phyloP scores from a whole-genome alignment of 2,113 vertebrate species.

The Poeciliopsis retropinna region DNA sequence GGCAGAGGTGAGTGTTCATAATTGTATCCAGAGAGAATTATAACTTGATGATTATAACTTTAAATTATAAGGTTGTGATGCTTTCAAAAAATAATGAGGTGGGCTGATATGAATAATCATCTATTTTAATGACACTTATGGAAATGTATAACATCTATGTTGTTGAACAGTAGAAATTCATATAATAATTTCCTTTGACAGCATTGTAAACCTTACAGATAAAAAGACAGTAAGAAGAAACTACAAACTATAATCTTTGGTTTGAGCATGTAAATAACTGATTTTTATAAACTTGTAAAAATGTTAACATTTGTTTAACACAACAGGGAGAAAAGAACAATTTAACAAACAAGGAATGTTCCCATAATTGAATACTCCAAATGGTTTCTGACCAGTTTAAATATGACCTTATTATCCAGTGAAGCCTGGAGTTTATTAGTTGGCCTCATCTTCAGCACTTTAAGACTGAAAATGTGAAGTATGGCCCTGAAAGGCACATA shows the following conservation, averaged over 20 bases:
- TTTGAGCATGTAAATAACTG: background rate
- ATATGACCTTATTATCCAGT: background rate
- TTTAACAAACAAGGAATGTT: background rate
- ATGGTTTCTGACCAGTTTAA: background rate
- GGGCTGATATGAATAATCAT: background rate
- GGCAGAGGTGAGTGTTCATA: background rate
- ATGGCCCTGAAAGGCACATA: too few relatives aligned
- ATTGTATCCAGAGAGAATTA: background rate
- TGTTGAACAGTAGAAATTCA: too few relatives aligned
- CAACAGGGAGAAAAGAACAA: background rate
- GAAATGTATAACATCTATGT: background rate
- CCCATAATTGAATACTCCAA: background rate
- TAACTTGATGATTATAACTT: background rate
- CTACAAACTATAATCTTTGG: background rate
- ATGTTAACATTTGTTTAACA: background rate
- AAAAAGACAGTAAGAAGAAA: background rate
- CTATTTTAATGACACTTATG: background rate
- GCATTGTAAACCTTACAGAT: background rate
- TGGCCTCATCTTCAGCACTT: background rate
- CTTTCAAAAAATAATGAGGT: background rate
- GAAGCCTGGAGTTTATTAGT: background rate
- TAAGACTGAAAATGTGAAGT: background rate
- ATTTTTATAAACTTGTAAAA: background rate
- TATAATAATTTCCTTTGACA: too few relatives aligned
- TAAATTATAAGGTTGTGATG: background rate